These are phyloP conservation scores for Caerostris extrusa DNA, from an alignment of 1,140 invertebrate species.

Conservation along the genomic window DNA sequence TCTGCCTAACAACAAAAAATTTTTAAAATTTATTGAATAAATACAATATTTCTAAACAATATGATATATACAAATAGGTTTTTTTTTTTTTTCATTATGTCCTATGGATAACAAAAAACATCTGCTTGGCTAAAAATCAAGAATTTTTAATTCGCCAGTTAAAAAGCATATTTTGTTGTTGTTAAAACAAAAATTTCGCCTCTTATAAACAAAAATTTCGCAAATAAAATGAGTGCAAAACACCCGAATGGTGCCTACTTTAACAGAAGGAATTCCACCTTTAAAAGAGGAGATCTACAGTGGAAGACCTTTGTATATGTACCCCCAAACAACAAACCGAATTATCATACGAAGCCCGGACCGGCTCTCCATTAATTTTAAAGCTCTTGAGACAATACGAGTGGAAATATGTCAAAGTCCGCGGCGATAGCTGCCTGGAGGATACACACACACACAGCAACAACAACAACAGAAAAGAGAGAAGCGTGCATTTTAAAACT, in stretches of 20 bases:
- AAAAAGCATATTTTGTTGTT: too few species aligned
- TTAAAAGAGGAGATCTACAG: background rate
- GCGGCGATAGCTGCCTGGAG: background rate
- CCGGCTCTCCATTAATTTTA: slow-evolving; percentile 66
- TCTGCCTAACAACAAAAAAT: too few species aligned
- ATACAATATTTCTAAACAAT: too few species aligned
- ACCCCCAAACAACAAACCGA: slow-evolving; percentile 48
- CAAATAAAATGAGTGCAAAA: background rate
- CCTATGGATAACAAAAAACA: too few species aligned
- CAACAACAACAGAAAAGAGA: background rate
- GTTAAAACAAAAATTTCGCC: too few species aligned
- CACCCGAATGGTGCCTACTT: background rate
- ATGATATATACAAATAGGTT: too few species aligned
- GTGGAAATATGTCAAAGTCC: slow-evolving; percentile 67
- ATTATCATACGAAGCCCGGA: slow-evolving; percentile 34
- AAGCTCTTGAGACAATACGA: slow-evolving; percentile 69
- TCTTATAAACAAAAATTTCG: background rate
- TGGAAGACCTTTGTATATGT: slow-evolving; percentile 18
- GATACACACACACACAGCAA: too few species aligned
- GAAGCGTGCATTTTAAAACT: slow-evolving; percentile 55
- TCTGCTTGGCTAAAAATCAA: too few species aligned
- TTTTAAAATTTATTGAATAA: too few species aligned
- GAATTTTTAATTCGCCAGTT: too few species aligned
- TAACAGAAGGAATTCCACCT: background rate
- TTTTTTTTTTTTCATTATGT: too few species aligned